Percentiles rank a stretch among this genome's conserved stretches.
phyloP scores from a whole-genome alignment of 2,113 vertebrate species.

The Pardalotus punctatus region DNA sequence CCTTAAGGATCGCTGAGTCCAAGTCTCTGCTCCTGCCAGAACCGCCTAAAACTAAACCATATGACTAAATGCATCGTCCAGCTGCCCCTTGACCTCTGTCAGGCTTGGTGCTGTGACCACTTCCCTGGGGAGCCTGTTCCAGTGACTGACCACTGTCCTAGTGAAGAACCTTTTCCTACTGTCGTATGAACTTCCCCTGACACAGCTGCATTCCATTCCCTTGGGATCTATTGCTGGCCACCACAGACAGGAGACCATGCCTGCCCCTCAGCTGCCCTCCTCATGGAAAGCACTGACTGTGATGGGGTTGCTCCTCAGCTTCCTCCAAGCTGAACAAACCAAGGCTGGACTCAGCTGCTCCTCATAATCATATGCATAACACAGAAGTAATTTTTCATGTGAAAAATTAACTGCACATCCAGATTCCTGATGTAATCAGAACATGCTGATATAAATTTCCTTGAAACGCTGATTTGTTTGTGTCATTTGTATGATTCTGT shows the following conservation, averaged over 20 bases:
- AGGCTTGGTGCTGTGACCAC: neutral
- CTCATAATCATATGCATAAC: neutral
- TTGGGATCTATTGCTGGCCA: neutral
- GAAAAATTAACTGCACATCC: neutral
- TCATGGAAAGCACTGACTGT: neutral
- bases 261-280: neutral
- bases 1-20: neutral
- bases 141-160: rapidly evolving
- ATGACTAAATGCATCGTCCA: neutral
- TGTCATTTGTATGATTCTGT: neutral
- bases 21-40: neutral
- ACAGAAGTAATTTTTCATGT: neutral
- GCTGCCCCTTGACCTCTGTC: neutral
- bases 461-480: neutral
- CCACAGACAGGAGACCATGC: neutral
- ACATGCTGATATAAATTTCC: neutral
- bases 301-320: neutral
- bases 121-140: neutral
- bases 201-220: neutral
- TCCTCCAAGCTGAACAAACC: neutral
- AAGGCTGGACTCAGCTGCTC: neutral
- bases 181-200: neutral
- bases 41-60: neutral
- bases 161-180: neutral
- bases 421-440: neutral